Evolutionary conservation across 2,888 invertebrate species (phyloP), one percentile per base, ranked within the genome.

Genomic region (Microdon myrmicae): DNA sequence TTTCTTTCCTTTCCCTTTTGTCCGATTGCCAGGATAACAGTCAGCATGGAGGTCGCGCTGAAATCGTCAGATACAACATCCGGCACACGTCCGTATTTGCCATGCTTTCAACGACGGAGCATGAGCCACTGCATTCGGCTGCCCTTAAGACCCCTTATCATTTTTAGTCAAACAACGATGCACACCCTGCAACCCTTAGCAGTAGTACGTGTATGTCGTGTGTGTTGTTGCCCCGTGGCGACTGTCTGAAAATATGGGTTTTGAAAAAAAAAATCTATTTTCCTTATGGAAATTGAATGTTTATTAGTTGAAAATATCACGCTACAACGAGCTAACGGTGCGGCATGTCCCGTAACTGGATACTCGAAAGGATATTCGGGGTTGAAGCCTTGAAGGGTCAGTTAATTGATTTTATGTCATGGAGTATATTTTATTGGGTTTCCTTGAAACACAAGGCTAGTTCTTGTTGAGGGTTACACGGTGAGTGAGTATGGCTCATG

Each of bases 21-120:
- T 37, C 22, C 55, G 60, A 61, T 61, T 61, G 55, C 48, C 55
- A 61, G 60, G 60, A 61, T 61, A 61, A 61, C 55, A 61, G 43
- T 61, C 48, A 48, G 37, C 60, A 61, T 61, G 48, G 54, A 61
- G 60, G 55, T 61, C 55, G 55, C 44, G 43, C 49, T 44, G 43
- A 61, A 49, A 49, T 61, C 60, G 43, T 48, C 54, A 61, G 12
- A 55, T 49, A 48, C 49, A 61, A 61, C 60, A 61, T 61, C 60
- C 60, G 55, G 55, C 55, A 61, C 55, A 55, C 60, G 60, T 34
- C 55, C 49, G 47, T 55, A 38, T 55, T 61, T 44, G 48, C 44
- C 41, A 55, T 55, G 48, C 38, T 32, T 44, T 32, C 32, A 37
- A 34, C 38, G 25, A 12, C 37, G 35, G 13, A 12, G 6, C 25